phyloP scores from a whole-genome alignment of 1,140 invertebrate genomes.

The Rhagoletis zephyria region DNA sequence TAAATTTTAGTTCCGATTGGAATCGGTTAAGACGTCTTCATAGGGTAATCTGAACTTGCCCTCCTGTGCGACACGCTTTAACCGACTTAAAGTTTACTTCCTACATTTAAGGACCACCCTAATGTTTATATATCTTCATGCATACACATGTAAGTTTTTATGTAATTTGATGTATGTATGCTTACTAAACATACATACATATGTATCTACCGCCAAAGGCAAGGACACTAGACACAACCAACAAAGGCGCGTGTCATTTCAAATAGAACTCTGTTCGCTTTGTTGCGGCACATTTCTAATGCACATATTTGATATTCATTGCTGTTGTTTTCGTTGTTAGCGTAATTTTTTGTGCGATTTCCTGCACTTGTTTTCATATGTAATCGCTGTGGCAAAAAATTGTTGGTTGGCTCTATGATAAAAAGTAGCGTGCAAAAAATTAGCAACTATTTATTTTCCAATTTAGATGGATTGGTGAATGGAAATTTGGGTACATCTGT shows the following conservation, averaged over 20 bases:
- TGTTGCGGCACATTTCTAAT: background rate
- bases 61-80: too few species aligned
- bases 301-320: background rate
- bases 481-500: too few species aligned
- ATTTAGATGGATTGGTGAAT: too few species aligned
- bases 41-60: too few species aligned
- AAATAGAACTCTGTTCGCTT: conserved; percentile 22
- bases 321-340: background rate
- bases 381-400: background rate
- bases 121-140: background rate
- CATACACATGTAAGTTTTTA: background rate
- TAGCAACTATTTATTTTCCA: background rate
- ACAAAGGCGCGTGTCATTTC: conserved; percentile 33
- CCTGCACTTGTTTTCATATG: background rate
- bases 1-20: too few species aligned
- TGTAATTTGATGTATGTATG: background rate
- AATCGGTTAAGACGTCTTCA: too few species aligned
- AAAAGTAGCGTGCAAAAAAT: background rate
- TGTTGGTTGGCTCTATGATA: background rate
- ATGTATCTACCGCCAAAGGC: background rate
- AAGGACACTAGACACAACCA: conserved; percentile 12
- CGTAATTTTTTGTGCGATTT: background rate
- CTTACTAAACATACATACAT: background rate
- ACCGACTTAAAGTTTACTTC: too few species aligned
- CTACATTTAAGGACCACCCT: too few species aligned